A percentile compares a stretch with the other conserved stretches of the same genome.
Evolutionary conservation across 37 sponge, comb jelly and placozoan species (phyloP).

Genomic region (Spongilla lacustris): DNA sequence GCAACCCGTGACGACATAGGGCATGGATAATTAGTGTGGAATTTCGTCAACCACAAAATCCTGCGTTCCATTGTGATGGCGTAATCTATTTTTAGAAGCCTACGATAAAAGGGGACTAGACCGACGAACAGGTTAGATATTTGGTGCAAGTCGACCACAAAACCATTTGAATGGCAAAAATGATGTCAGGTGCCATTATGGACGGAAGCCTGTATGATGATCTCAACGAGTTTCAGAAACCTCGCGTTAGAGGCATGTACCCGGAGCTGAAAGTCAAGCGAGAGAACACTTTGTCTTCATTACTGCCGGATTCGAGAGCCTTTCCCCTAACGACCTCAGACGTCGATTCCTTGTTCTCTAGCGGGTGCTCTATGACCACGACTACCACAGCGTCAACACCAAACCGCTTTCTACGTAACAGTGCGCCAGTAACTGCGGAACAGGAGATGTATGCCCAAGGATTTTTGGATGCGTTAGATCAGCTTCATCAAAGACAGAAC

Average conservation of each 20-base stretch:
- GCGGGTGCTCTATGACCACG: constrained; percentile 7
- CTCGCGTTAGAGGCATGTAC: constrained; percentile 14
- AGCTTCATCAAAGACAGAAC: constrained; percentile 22
- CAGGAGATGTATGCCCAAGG: constrained; percentile 87
- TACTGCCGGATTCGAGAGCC: constrained; percentile 11
- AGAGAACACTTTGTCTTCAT: background rate
- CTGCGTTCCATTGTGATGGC: background rate
- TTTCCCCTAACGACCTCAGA: constrained; percentile 57
- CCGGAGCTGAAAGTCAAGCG: constrained; percentile 20
- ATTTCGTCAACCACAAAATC: background rate
- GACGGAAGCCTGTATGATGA: constrained; percentile 73
- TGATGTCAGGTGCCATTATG: constrained; percentile 43
- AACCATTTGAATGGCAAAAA: constrained; percentile 16
- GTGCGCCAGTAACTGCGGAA: constrained; percentile 58
- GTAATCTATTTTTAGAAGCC: background rate
- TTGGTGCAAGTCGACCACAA: background rate
- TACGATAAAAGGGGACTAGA: background rate
- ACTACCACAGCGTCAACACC: constrained; percentile 49
- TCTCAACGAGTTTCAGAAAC: constrained; percentile 25
- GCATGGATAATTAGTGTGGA: background rate
- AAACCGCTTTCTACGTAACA: constrained; percentile 2
- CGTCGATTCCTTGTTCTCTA: constrained; percentile 33
- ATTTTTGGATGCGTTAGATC: constrained; percentile 67
- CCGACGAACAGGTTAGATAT: background rate
- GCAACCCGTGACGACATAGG: background rate